Conservation (phyloP, 2,113 vertebrate species). For the Ptychochromis oligacanthus region DNA sequence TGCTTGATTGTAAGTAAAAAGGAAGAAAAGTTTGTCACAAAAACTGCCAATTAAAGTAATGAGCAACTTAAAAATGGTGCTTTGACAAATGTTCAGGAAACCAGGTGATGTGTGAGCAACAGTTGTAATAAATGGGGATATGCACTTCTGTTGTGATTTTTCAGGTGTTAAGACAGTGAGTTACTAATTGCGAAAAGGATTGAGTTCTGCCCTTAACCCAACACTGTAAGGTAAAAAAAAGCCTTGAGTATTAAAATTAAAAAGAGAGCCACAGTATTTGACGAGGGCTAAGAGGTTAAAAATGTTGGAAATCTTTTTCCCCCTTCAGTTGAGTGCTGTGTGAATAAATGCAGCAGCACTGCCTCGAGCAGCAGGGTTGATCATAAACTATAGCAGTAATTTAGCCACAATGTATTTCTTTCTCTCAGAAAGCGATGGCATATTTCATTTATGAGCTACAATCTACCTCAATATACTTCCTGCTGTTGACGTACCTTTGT, state of each 20-base stretch:
- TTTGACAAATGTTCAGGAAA: not conserved
- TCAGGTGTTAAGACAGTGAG: not conserved
- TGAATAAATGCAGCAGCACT: constrained; percentile 39
- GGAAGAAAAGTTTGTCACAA: not conserved
- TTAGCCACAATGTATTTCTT: constrained; percentile 65
- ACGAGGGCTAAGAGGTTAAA: constrained; percentile 47
- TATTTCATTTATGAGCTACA: constrained; percentile 70
- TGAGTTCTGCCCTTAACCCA: constrained; percentile 3
- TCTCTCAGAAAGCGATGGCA: constrained; percentile 50
- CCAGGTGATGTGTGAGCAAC: not conserved
- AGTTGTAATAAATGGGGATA: not conserved
- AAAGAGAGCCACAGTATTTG: not conserved
- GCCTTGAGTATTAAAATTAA: constrained; percentile 8
- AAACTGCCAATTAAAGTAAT: not conserved
- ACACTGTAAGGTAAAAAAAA: not conserved
- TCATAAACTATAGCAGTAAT: constrained; percentile 69
- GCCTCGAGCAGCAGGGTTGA: constrained; percentile 45
- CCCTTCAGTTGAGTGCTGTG: constrained; percentile 40
- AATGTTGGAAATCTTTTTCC: constrained; percentile 34
- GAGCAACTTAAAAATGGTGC: not conserved
- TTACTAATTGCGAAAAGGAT: not conserved
- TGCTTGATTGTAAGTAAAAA: not conserved
- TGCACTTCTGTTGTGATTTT: not conserved
- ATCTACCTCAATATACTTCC: constrained; percentile 48
- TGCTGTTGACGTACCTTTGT: constrained; percentile 58